Evolutionary conservation across 2,113 vertebrate genomes (phyloP).

Genomic region (Psittacara wagleri): DNA sequence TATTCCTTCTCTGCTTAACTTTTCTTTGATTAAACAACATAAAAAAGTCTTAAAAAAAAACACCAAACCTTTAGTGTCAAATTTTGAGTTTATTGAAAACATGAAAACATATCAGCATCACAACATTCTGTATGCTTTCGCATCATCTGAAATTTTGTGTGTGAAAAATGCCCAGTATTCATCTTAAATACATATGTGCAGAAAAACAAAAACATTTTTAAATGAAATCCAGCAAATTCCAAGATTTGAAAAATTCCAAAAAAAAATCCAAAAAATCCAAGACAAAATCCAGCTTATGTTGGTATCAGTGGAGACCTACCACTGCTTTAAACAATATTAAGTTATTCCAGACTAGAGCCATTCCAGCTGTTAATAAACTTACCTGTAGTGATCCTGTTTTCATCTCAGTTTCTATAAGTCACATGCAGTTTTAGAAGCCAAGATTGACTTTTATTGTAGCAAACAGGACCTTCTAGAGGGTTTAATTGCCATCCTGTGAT

Average conservation of each 20-base stretch:
- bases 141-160: not conserved
- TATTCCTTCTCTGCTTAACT: too few species aligned
- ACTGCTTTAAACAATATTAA: not conserved
- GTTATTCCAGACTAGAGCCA: not conserved
- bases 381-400: not conserved
- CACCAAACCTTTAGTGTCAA: rapidly evolving
- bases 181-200: not conserved
- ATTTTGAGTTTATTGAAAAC: not conserved
- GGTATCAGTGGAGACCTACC: not conserved
- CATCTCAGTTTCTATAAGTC: not conserved
- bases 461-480: not conserved
- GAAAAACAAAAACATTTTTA: not conserved
- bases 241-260: not conserved
- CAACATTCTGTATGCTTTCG: not conserved
- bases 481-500: not conserved
- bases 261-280: not conserved
- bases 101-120: not conserved
- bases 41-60: not conserved
- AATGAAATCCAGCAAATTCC: not conserved
- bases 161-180: not conserved
- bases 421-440: not conserved
- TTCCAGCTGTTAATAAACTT: not conserved
- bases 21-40: too few species aligned
- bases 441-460: not conserved
- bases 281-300: not conserved